A percentile compares a stretch with the other conserved stretches of the same genome.
Evolutionary conservation across 2,797 vertebrate genomes (phyloP).

Genomic region (Spatula clypeata): DNA sequence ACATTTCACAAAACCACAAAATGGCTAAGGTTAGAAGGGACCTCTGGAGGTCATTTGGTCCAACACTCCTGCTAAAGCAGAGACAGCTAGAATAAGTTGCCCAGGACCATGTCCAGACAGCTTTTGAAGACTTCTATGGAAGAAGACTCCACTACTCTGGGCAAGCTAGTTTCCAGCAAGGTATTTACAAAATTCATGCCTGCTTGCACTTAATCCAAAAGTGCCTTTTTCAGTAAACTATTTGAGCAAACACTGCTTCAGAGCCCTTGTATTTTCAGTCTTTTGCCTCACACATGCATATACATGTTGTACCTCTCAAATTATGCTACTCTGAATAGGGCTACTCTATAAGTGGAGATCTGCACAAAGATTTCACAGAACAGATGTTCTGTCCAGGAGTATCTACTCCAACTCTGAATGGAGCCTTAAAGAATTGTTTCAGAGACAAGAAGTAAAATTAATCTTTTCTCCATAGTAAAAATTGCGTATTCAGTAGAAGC

Average conservation of each 20-base stretch:
- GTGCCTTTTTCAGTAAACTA: background rate
- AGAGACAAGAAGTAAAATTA: background rate
- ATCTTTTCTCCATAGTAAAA: background rate
- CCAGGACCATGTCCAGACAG: background rate
- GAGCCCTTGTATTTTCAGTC: background rate
- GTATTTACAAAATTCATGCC: background rate
- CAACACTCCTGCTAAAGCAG: background rate
- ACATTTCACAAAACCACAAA: background rate
- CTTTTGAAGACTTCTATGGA: background rate
- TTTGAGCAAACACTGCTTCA: background rate
- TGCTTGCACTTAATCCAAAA: background rate
- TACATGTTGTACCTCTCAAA: background rate
- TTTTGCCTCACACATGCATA: background rate
- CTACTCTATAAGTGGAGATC: background rate
- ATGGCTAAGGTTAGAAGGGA: background rate
- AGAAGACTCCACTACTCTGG: background rate
- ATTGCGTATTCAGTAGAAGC: background rate
- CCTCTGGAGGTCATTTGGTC: background rate
- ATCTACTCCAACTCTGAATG: background rate
- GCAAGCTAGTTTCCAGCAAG: background rate
- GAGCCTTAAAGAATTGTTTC: background rate
- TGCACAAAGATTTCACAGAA: background rate
- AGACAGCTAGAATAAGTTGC: background rate
- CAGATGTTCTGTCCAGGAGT: background rate
- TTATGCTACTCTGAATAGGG: background rate